Evolutionary conservation across 2,888 invertebrate genomes (phyloP).

Genomic region (Spilarctia lutea): DNA sequence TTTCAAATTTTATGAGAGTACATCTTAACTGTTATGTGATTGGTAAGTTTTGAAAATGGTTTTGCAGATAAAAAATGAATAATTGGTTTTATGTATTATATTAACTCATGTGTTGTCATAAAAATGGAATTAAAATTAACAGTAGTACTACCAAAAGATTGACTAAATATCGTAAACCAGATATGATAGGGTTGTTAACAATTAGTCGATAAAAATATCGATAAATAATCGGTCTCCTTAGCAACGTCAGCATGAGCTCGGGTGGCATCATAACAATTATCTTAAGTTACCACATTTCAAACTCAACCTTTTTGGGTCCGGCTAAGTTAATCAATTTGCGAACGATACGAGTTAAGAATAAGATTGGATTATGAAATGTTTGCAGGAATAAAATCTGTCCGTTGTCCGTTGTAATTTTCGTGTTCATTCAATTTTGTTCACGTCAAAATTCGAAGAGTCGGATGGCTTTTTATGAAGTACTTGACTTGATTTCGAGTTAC

Average conservation of each 20-base stretch:
- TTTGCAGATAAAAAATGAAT: slow-evolving; percentile 2
- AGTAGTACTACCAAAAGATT: slow-evolving; percentile 46
- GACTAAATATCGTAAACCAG: slow-evolving; percentile 37
- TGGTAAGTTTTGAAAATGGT: slow-evolving; percentile 32
- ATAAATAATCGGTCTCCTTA: slow-evolving; percentile 43
- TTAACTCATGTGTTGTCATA: neutral
- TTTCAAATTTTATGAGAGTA: slow-evolving; percentile 25
- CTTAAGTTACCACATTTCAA: slow-evolving; percentile 73
- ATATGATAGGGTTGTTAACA: slow-evolving; percentile 26
- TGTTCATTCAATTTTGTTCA: slow-evolving; percentile 43
- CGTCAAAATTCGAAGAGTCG: slow-evolving; percentile 20
- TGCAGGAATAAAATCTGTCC: slow-evolving; percentile 47
- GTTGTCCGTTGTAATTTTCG: slow-evolving; percentile 31
- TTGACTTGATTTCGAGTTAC: slow-evolving; percentile 9
- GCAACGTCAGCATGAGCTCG: slow-evolving; percentile 54
- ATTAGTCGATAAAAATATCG: slow-evolving; percentile 33
- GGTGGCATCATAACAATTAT: slow-evolving; percentile 81
- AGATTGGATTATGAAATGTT: slow-evolving; percentile 57
- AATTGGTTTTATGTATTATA: neutral
- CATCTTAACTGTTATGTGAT: slow-evolving; percentile 37
- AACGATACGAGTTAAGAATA: slow-evolving; percentile 62
- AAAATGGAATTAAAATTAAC: slow-evolving; percentile 12
- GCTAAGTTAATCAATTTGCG: slow-evolving; percentile 80
- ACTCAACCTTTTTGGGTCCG: slow-evolving; percentile 67
- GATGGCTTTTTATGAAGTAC: slow-evolving; percentile 8